A percentile compares a stretch with the other conserved stretches of the same genome.
phyloP scores from a whole-genome alignment of 2,888 invertebrate genomes.

The Lissonota sp. region DNA sequence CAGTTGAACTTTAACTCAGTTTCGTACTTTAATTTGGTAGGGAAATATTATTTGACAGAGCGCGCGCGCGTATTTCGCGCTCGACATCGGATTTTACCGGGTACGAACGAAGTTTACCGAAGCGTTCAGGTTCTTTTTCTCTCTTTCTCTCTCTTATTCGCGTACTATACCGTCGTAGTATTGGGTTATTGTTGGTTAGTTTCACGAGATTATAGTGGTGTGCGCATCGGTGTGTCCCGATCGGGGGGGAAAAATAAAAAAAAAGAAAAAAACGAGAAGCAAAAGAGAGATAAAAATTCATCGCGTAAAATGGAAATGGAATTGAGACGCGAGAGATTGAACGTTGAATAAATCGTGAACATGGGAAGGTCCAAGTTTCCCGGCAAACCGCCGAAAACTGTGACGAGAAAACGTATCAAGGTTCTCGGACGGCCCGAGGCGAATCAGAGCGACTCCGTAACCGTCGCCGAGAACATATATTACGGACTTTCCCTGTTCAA shows the following conservation, averaged over 20 bases:
- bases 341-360: slow-evolving; percentile 86
- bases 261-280: slow-evolving; percentile 31
- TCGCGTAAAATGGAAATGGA: slow-evolving; percentile 79
- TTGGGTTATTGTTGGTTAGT: slow-evolving; percentile 70
- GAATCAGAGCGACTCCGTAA: slow-evolving; percentile 84
- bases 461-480: slow-evolving; percentile 84
- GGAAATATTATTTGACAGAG: slow-evolving; percentile 71
- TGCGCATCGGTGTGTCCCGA: slow-evolving; percentile 73
- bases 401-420: slow-evolving; percentile 93
- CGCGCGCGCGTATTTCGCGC: slow-evolving; percentile 77
- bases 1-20: not conserved
- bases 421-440: slow-evolving; percentile 88
- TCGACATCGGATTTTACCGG: slow-evolving; percentile 72
- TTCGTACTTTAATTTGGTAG: too few species aligned
- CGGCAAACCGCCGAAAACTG: slow-evolving; percentile 94
- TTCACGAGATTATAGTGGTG: slow-evolving; percentile 61
- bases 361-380: slow-evolving; percentile 94
- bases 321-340: slow-evolving; percentile 83
- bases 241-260: too few species aligned
- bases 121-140: slow-evolving; percentile 45
- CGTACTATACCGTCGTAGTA: slow-evolving; percentile 1
- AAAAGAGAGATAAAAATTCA: slow-evolving; percentile 30
- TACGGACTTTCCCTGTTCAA: slow-evolving; percentile 83
- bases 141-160: slow-evolving; percentile 19
- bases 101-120: slow-evolving; percentile 70